Evolutionary conservation across 2,888 invertebrate species (phyloP).

Genomic region (Rhagophthalmus giganteus): DNA sequence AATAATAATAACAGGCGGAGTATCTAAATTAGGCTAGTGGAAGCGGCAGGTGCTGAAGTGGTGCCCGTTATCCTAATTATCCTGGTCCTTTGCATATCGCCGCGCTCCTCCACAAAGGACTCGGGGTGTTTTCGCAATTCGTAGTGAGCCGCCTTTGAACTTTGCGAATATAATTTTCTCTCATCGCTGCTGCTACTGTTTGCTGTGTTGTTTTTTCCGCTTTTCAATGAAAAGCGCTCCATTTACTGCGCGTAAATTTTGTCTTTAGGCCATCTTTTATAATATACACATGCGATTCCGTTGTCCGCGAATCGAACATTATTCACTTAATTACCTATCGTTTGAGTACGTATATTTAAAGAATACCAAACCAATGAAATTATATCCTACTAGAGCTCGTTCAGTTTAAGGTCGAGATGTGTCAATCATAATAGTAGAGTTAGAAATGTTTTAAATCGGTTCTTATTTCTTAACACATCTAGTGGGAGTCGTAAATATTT

Average conservation of each 20-base stretch:
- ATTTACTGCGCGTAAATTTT: constrained; percentile 16
- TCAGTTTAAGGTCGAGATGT: too few relatives aligned
- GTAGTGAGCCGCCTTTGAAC: constrained; percentile 54
- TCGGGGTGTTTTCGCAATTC: constrained; percentile 57
- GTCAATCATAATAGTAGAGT: too few relatives aligned
- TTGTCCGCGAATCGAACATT: not conserved
- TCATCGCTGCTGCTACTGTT: constrained; percentile 42
- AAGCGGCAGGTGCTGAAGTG: constrained; percentile 52
- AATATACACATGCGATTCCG: not conserved
- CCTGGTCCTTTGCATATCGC: constrained; percentile 57
- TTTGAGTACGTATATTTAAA: too few relatives aligned
- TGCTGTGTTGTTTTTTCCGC: constrained; percentile 41
- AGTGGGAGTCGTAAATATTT: too few relatives aligned
- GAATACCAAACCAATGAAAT: too few relatives aligned
- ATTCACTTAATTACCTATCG: not conserved
- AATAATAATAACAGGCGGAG: constrained; percentile 37
- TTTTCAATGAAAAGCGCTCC: constrained; percentile 30
- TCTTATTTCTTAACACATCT: too few relatives aligned
- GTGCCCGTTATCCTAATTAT: constrained; percentile 58
- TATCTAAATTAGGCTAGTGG: constrained; percentile 44
- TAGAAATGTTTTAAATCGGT: too few relatives aligned
- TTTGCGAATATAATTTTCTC: constrained; percentile 55
- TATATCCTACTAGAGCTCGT: too few relatives aligned
- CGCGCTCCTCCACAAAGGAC: constrained; percentile 51
- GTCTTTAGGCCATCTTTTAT: constrained; percentile 2